Percentiles rank a stretch among this genome's conserved stretches.
These are phyloP conservation scores for Ploceus nigricollis DNA, from an alignment of 2,113 vertebrate species.

Conservation along the genomic window DNA sequence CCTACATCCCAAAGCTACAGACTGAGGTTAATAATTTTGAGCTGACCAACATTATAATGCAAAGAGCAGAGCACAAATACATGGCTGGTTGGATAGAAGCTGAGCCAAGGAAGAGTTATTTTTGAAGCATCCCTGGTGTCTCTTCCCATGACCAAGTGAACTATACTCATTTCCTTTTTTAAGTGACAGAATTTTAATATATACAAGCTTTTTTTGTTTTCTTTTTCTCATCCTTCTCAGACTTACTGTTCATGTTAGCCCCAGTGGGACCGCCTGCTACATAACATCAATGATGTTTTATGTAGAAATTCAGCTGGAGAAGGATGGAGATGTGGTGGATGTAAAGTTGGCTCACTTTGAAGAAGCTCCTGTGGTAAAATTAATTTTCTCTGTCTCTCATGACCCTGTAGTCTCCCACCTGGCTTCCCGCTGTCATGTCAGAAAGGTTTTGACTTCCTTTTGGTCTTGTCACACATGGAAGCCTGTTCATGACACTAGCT, in stretches of 20 bases:
- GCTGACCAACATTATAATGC: not conserved
- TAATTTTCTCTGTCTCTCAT: not conserved
- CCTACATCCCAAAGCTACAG: not conserved
- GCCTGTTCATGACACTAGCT: not conserved
- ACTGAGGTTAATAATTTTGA: not conserved
- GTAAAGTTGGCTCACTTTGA: constrained; percentile 81
- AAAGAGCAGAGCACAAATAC: not conserved
- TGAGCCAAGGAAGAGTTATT: constrained; percentile 7
- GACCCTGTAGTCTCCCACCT: not conserved
- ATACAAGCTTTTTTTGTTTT: not conserved
- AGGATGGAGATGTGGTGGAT: constrained; percentile 70
- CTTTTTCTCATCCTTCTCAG: constrained; percentile 47
- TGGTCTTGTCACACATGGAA: not conserved
- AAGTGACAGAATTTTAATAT: not conserved
- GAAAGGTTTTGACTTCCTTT: not conserved
- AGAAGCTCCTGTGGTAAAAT: constrained; percentile 75
- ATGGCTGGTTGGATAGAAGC: not conserved
- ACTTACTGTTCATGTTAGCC: constrained; percentile 75
- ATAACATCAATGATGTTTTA: constrained; percentile 84
- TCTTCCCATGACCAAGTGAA: not conserved
- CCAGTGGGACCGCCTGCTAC: constrained; percentile 78
- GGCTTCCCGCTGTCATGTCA: not conserved
- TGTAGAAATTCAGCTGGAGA: constrained; percentile 79
- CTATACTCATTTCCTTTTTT: not conserved
- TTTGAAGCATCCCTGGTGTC: not conserved